Conservation (phyloP, 35 echinoderm and acorn worm species). For the Eucidaris tribuloides region DNA sequence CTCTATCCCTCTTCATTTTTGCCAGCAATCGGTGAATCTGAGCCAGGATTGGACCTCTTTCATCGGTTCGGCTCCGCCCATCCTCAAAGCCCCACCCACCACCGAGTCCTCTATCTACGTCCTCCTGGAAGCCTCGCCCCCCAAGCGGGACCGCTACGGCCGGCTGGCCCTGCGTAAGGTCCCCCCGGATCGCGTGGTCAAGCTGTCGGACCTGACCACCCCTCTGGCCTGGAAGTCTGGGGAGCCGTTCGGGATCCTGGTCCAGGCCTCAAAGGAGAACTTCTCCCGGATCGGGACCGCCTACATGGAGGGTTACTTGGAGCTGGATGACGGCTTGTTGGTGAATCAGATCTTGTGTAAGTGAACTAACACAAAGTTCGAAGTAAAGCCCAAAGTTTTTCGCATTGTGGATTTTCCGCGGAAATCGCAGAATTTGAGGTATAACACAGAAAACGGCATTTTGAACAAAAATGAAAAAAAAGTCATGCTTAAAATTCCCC, state of each 20-base stretch:
- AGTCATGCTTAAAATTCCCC: no score
- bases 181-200: slow-evolving; percentile 65
- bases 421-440: no score
- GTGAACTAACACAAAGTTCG: no score
- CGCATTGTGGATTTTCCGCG: no score
- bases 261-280: slow-evolving; percentile 68
- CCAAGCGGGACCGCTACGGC: slow-evolving; percentile 67
- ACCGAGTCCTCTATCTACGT: slow-evolving; percentile 49
- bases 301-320: slow-evolving; percentile 85
- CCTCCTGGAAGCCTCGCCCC: slow-evolving; percentile 85
- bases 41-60: slow-evolving; percentile 94
- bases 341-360: slow-evolving; percentile 92
- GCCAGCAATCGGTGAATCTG: slow-evolving; percentile 87
- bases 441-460: no score
- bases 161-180: slow-evolving; percentile 54
- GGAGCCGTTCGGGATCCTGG: slow-evolving; percentile 92
- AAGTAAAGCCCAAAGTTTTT: no score
- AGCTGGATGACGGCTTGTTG: slow-evolving; percentile 90
- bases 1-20: not conserved
- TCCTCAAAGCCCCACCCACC: not conserved
- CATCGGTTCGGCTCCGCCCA: slow-evolving; percentile 59
- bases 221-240: slow-evolving; percentile 95
- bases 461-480: no score
- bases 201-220: slow-evolving; percentile 74
- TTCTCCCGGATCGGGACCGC: slow-evolving; percentile 79